phyloP scores from a whole-genome alignment of 37 sponge, comb jelly and placozoan genomes.

The Lycopodina hypogea region DNA sequence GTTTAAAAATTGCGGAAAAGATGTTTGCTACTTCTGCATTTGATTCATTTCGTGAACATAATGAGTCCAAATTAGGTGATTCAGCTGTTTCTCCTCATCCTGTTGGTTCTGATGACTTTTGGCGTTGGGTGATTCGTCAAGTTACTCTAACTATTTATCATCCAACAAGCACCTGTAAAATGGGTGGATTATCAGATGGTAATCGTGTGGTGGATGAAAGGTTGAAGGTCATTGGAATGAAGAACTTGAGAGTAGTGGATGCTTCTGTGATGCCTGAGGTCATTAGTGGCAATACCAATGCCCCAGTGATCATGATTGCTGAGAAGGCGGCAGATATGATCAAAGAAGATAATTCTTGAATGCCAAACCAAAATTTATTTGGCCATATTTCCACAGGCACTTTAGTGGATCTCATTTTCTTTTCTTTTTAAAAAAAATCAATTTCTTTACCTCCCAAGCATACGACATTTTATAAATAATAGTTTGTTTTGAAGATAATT shows the following conservation, averaged over 20 bases:
- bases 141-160: conserved; percentile 61
- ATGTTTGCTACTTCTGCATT: conserved; percentile 52
- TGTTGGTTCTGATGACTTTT: conserved; percentile 58
- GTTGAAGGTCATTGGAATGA: conserved; percentile 66
- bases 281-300: conserved; percentile 70
- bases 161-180: conserved; percentile 79
- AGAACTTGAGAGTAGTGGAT: conserved; percentile 78
- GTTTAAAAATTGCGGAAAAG: conserved; percentile 44
- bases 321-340: no score
- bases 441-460: no score
- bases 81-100: neutral
- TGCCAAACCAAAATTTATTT: no score
- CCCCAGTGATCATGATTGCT: conserved; percentile 76
- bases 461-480: no score
- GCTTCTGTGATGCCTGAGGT: conserved; percentile 84
- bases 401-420: no score
- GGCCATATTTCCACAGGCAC: no score
- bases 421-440: no score
- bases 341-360: no score
- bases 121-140: conserved; percentile 62
- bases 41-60: conserved; percentile 5
- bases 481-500: no score
- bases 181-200: conserved; percentile 63
- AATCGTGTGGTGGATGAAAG: conserved; percentile 71
- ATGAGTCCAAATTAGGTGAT: no score